A percentile compares a stretch with the other conserved stretches of the same genome.
These are phyloP conservation scores for Centruroides vittatus DNA, from an alignment of 1,140 invertebrate genomes.

Conservation along the genomic window DNA sequence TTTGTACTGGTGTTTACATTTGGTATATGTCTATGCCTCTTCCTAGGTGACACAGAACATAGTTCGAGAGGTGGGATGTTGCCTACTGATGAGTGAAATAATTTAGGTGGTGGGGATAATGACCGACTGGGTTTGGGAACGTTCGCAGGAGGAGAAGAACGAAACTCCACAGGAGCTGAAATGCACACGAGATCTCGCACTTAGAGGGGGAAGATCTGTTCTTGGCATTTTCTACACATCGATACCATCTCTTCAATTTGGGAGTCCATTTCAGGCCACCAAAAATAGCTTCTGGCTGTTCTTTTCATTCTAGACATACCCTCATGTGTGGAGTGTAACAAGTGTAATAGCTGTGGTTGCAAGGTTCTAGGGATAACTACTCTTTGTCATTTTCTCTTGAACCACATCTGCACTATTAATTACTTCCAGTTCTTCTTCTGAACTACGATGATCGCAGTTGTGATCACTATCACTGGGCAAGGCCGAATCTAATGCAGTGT, in stretches of 20 bases:
- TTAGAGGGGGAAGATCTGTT: too few relatives aligned
- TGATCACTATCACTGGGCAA: conserved; percentile 40
- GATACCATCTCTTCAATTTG: too few relatives aligned
- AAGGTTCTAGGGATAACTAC: too few relatives aligned
- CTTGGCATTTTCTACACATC: too few relatives aligned
- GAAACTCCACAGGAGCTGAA: conserved; percentile 67
- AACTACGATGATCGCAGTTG: conserved; percentile 58
- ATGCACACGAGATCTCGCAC: conserved; percentile 43
- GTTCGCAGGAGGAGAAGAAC: conserved; percentile 73
- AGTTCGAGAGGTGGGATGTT: conserved; percentile 23
- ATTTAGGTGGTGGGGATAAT: conserved; percentile 52
- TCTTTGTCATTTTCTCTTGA: neutral
- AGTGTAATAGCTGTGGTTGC: too few relatives aligned
- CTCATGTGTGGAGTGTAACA: too few relatives aligned
- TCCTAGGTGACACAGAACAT: conserved; percentile 26
- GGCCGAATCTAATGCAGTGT: conserved; percentile 23
- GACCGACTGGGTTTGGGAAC: conserved; percentile 58
- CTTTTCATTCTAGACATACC: too few relatives aligned
- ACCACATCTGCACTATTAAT: conserved; percentile 39
- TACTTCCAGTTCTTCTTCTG: conserved; percentile 77
- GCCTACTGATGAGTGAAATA: conserved; percentile 40
- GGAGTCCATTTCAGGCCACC: too few relatives aligned
- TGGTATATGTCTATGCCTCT: conserved; percentile 24
- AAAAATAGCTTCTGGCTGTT: too few relatives aligned
- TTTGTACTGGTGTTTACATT: conserved; percentile 32